Evolutionary conservation across 1,140 invertebrate species (phyloP).

Genomic region (Caerostris extrusa): DNA sequence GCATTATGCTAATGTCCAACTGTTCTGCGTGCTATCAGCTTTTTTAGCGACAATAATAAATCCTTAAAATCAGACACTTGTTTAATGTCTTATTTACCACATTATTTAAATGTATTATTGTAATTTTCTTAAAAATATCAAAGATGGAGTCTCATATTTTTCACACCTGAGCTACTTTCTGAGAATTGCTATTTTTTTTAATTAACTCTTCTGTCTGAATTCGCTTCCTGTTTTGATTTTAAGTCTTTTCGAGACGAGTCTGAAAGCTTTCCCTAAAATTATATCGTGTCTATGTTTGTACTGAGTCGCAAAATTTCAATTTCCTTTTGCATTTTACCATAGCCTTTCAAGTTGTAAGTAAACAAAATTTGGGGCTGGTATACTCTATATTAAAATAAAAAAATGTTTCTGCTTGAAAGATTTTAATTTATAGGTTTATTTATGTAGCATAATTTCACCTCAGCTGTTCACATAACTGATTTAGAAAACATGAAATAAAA

Average conservation of each 20-base stretch:
- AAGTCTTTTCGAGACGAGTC: background rate
- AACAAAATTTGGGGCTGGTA: background rate
- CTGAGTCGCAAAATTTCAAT: background rate
- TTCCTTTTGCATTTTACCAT: background rate
- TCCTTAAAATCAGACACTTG: background rate
- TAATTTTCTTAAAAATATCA: background rate
- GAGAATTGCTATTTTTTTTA: background rate
- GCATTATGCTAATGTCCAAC: too few relatives aligned
- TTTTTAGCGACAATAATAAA: background rate
- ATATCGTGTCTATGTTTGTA: background rate
- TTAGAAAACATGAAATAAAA: background rate
- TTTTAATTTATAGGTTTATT: slow-evolving; percentile 36
- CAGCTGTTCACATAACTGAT: background rate
- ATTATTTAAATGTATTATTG: background rate
- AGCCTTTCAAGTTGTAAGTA: background rate
- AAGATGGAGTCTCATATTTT: background rate
- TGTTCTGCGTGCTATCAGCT: background rate
- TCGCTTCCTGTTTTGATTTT: background rate
- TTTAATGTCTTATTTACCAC: background rate
- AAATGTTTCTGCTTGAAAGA: background rate
- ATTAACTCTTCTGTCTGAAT: background rate
- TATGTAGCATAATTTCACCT: background rate
- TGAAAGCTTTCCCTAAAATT: background rate
- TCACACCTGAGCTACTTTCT: background rate
- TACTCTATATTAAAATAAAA: background rate